A percentile compares a stretch with the other conserved stretches of the same genome.
These are phyloP conservation scores for Istiophorus platypterus DNA, from an alignment of 2,113 vertebrate genomes.

Conservation along the genomic window DNA sequence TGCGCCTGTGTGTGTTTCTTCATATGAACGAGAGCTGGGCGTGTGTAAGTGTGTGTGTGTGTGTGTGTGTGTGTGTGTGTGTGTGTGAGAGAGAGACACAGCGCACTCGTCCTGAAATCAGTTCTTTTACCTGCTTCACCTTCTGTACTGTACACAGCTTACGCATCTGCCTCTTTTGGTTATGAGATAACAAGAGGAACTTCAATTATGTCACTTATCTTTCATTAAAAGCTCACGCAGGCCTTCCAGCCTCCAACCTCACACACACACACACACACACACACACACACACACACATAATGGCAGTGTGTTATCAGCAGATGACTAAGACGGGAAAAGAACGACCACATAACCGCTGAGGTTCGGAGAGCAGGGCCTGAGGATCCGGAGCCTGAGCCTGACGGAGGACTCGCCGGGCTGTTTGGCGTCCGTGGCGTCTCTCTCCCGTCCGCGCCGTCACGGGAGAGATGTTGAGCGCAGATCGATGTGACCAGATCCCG, in stretches of 20 bases:
- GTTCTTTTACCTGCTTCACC: conserved; percentile 25
- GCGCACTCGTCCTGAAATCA: neutral
- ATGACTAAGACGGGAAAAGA: conserved; percentile 71
- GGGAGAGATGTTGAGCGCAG: conserved; percentile 1
- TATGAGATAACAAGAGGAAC: conserved; percentile 62
- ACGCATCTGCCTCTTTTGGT: conserved; percentile 55
- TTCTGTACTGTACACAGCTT: conserved; percentile 42
- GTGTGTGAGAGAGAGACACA: neutral
- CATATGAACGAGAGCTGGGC: too few relatives aligned
- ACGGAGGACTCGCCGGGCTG: conserved; percentile 46
- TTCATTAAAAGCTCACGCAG: conserved; percentile 70
- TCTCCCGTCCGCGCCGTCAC: neutral
- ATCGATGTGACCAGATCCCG: conserved; percentile 22
- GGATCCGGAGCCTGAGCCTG: conserved; percentile 48
- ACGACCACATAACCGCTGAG: conserved; percentile 58
- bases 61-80: neutral
- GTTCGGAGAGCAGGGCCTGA: conserved; percentile 39
- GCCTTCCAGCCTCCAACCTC: conserved; percentile 17
- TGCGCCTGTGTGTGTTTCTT: conserved; percentile 15
- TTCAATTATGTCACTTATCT: conserved; percentile 61
- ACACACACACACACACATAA: conserved; percentile 42
- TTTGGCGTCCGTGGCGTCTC: neutral
- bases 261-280: conserved; percentile 31
- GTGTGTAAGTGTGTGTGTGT: conserved; percentile 20
- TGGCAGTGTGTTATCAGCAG: conserved; percentile 64